Evolutionary conservation across 1,140 invertebrate genomes (phyloP).

Genomic region (Zaprionus taronus): DNA sequence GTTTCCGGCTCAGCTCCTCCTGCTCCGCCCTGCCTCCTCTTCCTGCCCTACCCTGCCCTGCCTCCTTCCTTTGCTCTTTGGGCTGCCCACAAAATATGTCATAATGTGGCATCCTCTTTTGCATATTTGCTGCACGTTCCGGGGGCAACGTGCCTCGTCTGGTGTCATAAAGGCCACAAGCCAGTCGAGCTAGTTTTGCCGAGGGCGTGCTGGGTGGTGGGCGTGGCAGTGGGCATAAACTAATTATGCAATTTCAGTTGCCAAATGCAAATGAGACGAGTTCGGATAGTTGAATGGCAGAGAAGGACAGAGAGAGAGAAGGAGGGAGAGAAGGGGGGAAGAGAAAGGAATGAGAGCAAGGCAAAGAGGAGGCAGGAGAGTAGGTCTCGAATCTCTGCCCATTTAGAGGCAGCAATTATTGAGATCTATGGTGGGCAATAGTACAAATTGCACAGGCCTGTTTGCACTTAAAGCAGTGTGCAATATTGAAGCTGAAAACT

Average conservation of each 20-base stretch:
- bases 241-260: slow-evolving; percentile 60
- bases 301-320: background rate
- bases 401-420: slow-evolving; percentile 6
- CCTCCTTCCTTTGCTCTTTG: background rate
- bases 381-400: too few species aligned
- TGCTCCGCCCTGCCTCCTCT: background rate
- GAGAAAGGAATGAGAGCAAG: too few species aligned
- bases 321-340: background rate
- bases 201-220: background rate
- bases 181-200: slow-evolving; percentile 16
- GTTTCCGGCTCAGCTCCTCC: slow-evolving; percentile 47
- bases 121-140: slow-evolving; percentile 27
- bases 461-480: background rate
- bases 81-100: slow-evolving; percentile 52
- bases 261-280: slow-evolving; percentile 63
- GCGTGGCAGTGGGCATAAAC: slow-evolving; percentile 44
- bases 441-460: background rate
- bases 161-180: slow-evolving; percentile 53
- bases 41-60: background rate
- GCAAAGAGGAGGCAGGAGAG: too few species aligned
- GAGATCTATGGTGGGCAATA: background rate
- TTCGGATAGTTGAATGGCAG: slow-evolving; percentile 21
- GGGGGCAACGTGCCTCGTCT: slow-evolving; percentile 3
- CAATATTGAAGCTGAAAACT: background rate
- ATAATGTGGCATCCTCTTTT: slow-evolving; percentile 49